These are phyloP conservation scores for Ceratoteleas bidentatus DNA, from an alignment of 1,140 invertebrate genomes.

Conservation along the genomic window DNA sequence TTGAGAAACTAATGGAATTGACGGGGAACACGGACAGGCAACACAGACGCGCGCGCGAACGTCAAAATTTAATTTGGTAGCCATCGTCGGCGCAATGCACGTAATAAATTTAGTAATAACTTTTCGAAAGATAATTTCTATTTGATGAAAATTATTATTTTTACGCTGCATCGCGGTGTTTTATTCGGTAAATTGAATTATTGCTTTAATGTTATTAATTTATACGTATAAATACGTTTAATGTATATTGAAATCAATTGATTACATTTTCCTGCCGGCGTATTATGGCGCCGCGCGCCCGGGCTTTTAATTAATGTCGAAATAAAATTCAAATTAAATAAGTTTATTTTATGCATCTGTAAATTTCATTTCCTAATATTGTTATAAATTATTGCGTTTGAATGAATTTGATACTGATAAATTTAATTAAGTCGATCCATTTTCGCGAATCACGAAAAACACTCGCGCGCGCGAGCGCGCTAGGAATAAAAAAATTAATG, in stretches of 20 bases:
- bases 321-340: constrained; percentile 50
- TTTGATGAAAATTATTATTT: constrained; percentile 55
- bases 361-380: constrained; percentile 38
- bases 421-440: constrained; percentile 44
- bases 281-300: constrained; percentile 23
- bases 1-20: too few relatives aligned
- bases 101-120: constrained; percentile 55
- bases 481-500: constrained; percentile 41
- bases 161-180: constrained; percentile 29
- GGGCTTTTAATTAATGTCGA: constrained; percentile 43
- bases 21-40: too few relatives aligned
- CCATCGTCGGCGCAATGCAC: constrained; percentile 34
- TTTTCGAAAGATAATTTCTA: constrained; percentile 54
- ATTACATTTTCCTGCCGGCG: constrained; percentile 47
- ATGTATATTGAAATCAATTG: constrained; percentile 47
- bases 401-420: constrained; percentile 34
- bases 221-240: constrained; percentile 42
- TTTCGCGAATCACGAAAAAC: constrained; percentile 1
- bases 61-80: constrained; percentile 57
- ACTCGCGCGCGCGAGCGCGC: not conserved
- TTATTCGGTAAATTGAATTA: constrained; percentile 57
- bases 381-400: constrained; percentile 41
- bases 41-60: constrained; percentile 17
- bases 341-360: constrained; percentile 36
- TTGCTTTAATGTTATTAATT: constrained; percentile 55